phyloP scores from a whole-genome alignment of 2,113 vertebrate species.

The Barnardius zonarius region DNA sequence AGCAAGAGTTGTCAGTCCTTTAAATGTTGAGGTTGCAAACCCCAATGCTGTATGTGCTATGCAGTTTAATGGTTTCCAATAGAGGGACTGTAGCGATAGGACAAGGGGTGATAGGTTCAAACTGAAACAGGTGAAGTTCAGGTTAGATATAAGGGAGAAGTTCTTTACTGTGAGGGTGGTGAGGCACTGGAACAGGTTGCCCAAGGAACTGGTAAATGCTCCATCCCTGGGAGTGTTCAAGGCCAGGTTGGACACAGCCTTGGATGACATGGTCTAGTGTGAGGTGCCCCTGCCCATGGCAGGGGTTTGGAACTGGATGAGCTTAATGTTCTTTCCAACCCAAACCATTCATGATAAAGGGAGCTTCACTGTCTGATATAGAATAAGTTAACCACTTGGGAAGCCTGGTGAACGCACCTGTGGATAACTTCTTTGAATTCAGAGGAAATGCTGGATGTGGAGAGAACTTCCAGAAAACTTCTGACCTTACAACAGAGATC shows the following conservation, averaged over 20 bases:
- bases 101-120: background rate
- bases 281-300: background rate
- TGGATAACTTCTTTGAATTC: background rate
- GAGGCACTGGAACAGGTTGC: background rate
- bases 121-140: background rate
- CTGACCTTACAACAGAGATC: background rate
- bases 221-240: background rate
- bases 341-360: background rate
- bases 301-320: background rate
- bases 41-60: background rate
- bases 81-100: background rate
- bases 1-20: background rate
- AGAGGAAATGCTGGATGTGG: background rate
- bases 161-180: background rate
- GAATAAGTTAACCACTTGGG: background rate
- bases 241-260: background rate
- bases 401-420: background rate
- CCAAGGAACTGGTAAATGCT: background rate
- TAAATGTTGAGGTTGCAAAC: background rate
- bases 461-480: background rate
- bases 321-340: background rate
- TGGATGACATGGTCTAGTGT: background rate
- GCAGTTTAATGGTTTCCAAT: background rate
- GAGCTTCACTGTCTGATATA: background rate
- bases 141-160: background rate